Evolutionary conservation across 2,888 invertebrate species (phyloP).

Genomic region (Drosophila atripex): DNA sequence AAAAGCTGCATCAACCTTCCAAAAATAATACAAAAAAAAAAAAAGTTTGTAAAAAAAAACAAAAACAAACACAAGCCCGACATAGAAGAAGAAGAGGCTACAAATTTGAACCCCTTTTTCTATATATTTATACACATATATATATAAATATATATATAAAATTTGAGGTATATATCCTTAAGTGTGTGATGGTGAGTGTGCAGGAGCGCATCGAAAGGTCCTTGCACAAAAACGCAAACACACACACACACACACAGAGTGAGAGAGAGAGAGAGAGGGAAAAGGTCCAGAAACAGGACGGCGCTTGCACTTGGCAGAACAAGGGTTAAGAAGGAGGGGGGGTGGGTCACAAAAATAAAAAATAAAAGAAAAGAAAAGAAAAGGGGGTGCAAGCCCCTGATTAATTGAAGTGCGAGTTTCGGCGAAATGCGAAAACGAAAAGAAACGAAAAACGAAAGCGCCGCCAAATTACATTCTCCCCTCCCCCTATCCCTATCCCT

Average conservation of each 20-base stretch:
- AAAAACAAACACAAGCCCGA: conserved; percentile 27
- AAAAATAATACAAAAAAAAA: conserved; percentile 31
- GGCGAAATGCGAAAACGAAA: conserved; percentile 54
- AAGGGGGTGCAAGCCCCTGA: conserved; percentile 59
- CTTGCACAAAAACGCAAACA: conserved; percentile 47
- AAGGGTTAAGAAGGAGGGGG: conserved; percentile 23
- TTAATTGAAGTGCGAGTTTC: conserved; percentile 78
- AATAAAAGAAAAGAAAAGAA: neutral
- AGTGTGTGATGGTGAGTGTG: conserved; percentile 6
- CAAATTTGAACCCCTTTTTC: conserved; percentile 42
- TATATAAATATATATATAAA: conserved; percentile 29
- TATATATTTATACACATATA: conserved; percentile 18
- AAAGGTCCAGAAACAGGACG: conserved; percentile 46
- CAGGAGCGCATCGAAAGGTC: conserved; percentile 27
- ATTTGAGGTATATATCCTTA: conserved; percentile 10
- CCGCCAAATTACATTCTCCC: conserved; percentile 71
- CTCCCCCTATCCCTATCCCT: neutral
- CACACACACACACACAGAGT: conserved; percentile 15
- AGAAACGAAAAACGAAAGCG: conserved; percentile 55
- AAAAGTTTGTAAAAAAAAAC: conserved; percentile 1
- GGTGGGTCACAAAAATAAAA: neutral
- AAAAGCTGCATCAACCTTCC: conserved; percentile 40
- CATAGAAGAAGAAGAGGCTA: conserved; percentile 38
- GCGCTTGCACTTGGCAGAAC: conserved; percentile 39
- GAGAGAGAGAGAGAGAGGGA: conserved; percentile 10